Evolutionary conservation across 2,888 invertebrate species (phyloP).

Genomic region (Helicoverpa assulta): DNA sequence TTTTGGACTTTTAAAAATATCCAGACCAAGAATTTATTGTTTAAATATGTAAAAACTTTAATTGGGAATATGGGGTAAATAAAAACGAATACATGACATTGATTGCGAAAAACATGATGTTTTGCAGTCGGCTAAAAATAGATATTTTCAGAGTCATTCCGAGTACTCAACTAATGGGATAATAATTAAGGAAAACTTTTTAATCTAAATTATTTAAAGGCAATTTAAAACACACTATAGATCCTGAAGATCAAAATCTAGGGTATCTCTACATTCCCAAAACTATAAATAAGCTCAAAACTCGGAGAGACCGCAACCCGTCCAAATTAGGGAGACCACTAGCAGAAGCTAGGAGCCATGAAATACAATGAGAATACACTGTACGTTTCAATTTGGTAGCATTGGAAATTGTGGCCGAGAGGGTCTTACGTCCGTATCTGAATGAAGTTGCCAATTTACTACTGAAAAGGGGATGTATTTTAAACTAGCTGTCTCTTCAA

Average conservation of each 20-base stretch:
- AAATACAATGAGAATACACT: conserved; percentile 23
- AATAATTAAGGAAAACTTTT: too few relatives aligned
- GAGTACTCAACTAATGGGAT: too few relatives aligned
- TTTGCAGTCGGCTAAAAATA: too few relatives aligned
- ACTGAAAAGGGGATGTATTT: not conserved
- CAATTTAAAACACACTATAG: too few relatives aligned
- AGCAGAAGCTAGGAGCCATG: conserved; percentile 10
- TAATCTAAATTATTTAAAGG: too few relatives aligned
- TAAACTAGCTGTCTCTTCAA: not conserved
- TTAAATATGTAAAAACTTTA: too few relatives aligned
- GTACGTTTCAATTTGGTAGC: conserved; percentile 57
- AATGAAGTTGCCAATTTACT: conserved; percentile 9
- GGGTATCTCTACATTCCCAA: not conserved
- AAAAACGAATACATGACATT: too few relatives aligned
- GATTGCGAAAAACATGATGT: too few relatives aligned
- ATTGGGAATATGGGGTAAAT: too few relatives aligned
- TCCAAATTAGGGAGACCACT: conserved; percentile 37
- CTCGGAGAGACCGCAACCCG: conserved; percentile 17
- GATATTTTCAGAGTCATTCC: too few relatives aligned
- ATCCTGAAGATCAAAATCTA: not conserved
- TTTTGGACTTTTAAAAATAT: too few relatives aligned
- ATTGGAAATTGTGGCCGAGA: conserved; percentile 24
- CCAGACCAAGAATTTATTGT: too few relatives aligned
- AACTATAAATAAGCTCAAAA: conserved; percentile 11
- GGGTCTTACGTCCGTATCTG: not conserved